Conservation (phyloP, 2,797 vertebrate genomes). For the Anableps anableps region DNA sequence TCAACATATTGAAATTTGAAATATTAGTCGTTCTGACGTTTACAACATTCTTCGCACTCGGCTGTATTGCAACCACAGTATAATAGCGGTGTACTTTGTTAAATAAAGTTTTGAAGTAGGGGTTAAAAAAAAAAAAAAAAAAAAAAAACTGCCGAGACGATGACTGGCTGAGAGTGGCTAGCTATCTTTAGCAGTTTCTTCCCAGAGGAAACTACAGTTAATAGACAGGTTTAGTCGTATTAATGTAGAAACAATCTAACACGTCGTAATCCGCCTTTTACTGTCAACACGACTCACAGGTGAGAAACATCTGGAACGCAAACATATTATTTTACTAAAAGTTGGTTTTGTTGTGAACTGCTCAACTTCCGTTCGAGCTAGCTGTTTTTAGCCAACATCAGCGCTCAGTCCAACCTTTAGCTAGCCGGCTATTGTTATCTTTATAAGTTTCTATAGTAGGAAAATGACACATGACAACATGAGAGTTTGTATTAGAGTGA, state of each 20-base stretch:
- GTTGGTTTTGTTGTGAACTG: slow-evolving; percentile 13
- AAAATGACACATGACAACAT: not conserved
- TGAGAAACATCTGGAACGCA: slow-evolving; percentile 1
- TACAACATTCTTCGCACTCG: no score
- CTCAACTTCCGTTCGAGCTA: slow-evolving; percentile 56
- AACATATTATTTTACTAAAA: not conserved
- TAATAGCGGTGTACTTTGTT: not conserved
- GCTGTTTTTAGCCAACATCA: slow-evolving; percentile 64
- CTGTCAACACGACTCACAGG: slow-evolving; percentile 29
- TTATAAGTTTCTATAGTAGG: slow-evolving; percentile 37
- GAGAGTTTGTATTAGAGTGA: not conserved
- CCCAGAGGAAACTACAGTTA: slow-evolving; percentile 17
- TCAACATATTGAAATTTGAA: no score
- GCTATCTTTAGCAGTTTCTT: not conserved
- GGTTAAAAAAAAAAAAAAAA: not conserved
- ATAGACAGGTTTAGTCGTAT: slow-evolving; percentile 4
- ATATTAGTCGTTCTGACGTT: no score
- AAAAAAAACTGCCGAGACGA: not conserved
- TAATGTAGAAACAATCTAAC: not conserved
- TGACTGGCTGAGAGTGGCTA: slow-evolving; percentile 10
- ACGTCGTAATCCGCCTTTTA: not conserved
- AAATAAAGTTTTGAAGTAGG: slow-evolving; percentile 4
- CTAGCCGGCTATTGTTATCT: not conserved
- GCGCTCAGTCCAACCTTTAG: slow-evolving; percentile 20
- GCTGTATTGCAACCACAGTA: not conserved